Evolutionary conservation across 2,113 vertebrate species (phyloP), one percentile per base, ranked within the genome.

Genomic region (Xenus cinereus): DNA sequence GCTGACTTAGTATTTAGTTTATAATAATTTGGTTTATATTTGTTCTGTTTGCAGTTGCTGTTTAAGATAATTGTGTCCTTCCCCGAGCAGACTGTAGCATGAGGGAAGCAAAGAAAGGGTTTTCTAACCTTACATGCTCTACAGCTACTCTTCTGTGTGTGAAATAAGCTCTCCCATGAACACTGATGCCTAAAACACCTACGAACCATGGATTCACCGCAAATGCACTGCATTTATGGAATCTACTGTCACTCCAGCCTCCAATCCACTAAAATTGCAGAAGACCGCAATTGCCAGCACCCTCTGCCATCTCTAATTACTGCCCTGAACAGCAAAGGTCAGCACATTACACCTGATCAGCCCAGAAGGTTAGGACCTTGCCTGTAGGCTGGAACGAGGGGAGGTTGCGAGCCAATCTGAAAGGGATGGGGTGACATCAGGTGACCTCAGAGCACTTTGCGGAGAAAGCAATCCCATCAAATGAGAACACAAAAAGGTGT

Each of bases 301-400:
- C 45, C 30, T 69, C 45, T 90, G 35, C 48, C 69, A 35, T 95
- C 90, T 96, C 88, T 76, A 41, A 87, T 95, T 95, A 95, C 95
- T 85, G 69, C 18, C 53, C 77, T 35, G 69, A 84, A 73, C 62
- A 92, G 54, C 39, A 57, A 92, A 93, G 90, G 80, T 96, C 89
- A 66, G 89, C 69, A 79, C 96, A 91, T 88, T 96, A 92, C 88
- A 96, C 69, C 80, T 93, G 94, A 93, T 81, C 73, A 93, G 63
- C 56, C 35, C 37, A 35, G 62, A 28, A 94, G 73, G 86, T 84
- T 81, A 96, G 57, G 82, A 93, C 57, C 39, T 79, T 72, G 56
- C 20, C 66, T 50, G 71, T 60, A 91, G 62, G 53, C 46, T 87
- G 68, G 60, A 92, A 90, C 0, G 3, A 84, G 63, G 32, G 37